phyloP scores from a whole-genome alignment of 2,888 invertebrate species.

The Synanthedon tipuliformis region DNA sequence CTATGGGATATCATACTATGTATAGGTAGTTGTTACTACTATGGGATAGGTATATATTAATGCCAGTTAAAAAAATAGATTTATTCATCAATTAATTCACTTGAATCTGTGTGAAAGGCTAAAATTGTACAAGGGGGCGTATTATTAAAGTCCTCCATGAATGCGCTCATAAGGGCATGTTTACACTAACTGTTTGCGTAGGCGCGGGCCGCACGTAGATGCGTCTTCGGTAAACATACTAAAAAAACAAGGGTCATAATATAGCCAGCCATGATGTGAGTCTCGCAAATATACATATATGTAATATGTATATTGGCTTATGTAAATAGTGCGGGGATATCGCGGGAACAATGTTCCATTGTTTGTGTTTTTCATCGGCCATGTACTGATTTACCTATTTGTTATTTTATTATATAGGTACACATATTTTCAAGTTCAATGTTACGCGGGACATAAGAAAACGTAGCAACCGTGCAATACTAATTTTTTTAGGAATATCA shows the following conservation, averaged over 20 bases:
- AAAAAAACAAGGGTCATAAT: conserved; percentile 64
- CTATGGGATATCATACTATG: too few species aligned
- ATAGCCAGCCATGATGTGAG: conserved; percentile 20
- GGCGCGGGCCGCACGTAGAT: conserved; percentile 58
- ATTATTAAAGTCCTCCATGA: conserved; percentile 36
- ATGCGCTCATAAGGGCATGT: conserved; percentile 60
- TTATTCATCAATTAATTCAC: conserved; percentile 2
- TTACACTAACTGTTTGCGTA: conserved; percentile 59
- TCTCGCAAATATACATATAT: conserved; percentile 21
- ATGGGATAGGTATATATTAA: too few species aligned
- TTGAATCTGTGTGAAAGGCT: background rate
- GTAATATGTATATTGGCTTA: conserved; percentile 20
- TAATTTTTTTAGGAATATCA: too few species aligned
- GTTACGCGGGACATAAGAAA: too few species aligned
- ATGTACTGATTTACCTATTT: conserved; percentile 17
- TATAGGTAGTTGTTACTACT: too few species aligned
- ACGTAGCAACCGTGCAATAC: too few species aligned
- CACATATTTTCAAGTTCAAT: background rate
- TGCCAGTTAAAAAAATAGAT: background rate
- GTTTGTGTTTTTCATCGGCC: conserved; percentile 28
- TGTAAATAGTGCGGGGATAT: conserved; percentile 27
- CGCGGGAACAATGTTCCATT: conserved; percentile 28
- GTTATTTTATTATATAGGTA: conserved; percentile 4
- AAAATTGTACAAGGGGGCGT: conserved; percentile 29
- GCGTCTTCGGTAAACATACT: conserved; percentile 64